Base-by-base conservation (phyloP, 2,797 vertebrate genomes). In the Phoxinus dragarum region DNA sequence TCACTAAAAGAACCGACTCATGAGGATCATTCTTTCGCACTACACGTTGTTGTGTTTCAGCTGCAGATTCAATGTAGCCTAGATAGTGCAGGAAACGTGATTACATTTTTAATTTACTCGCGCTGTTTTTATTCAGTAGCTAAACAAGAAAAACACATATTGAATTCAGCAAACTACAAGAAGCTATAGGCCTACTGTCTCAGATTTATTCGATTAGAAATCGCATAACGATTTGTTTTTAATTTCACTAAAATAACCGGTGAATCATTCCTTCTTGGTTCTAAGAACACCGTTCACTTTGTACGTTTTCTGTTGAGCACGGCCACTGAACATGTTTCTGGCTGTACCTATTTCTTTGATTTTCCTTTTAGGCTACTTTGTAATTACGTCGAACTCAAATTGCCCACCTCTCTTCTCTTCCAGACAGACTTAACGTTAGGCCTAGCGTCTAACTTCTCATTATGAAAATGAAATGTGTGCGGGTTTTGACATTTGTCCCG, bases 401-500 rank as follows among this genome's bases (percentile, higher is more conserved):
- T 36, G 7, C 8, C 3, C 11, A 21, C n/a, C 19, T 73, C 5
- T 44, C 14, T 71, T 77, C 11, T 44, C 23, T 56, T 78, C 19
- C n/a, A 78, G 12, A 2, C 12, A 31, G 0, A 47, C 27, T 10
- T 3, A 21, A 27, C 27, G 27, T 27, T 27, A 14, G 11, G 44
- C 44, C 44, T 47, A 4, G 9, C 9, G 9, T 59, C 27, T 66
- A 34, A 73, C 9, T 59, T n/a, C 11, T 23, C 49, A 21, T 49
- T 74, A n/a, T 36, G 42, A 64, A 61, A 47, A 47, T 47, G 1
- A 68, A 75, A 66, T 31, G 71, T 34, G 61, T 66, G 9, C 12
- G 36, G 47, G 61, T 61, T 84, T 72, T 72, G 52, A 72, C 66
- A 71, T 79, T 80, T 42, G 31, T 64, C 21, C 66, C 42, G 3